A percentile compares a stretch with the other conserved stretches of the same genome.
Evolutionary conservation across 2,113 vertebrate genomes (phyloP).

Genomic region (Otolemur garnettii): DNA sequence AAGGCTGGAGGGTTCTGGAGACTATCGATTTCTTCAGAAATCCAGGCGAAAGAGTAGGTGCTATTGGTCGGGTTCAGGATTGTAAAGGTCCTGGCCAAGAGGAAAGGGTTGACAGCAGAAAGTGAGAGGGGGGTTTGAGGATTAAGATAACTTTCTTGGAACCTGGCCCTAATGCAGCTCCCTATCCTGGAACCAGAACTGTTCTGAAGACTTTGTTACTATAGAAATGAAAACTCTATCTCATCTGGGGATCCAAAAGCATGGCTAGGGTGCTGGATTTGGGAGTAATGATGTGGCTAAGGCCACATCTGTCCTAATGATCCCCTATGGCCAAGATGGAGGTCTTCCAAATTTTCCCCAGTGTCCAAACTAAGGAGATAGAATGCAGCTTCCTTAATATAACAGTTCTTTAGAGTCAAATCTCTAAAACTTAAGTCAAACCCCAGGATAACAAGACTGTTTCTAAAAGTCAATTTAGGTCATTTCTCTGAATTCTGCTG

Average conservation of each 20-base stretch:
- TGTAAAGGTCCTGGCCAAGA: slow-evolving; percentile 89
- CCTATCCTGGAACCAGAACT: not conserved
- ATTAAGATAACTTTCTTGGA: not conserved
- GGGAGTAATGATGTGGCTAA: not conserved
- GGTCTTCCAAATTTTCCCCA: not conserved
- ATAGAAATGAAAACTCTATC: slow-evolving; percentile 6
- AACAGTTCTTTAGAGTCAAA: not conserved
- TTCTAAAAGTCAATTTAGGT: not conserved
- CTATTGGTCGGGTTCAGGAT: slow-evolving; percentile 92
- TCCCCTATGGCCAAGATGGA: slow-evolving; percentile 2
- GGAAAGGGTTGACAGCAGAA: not conserved
- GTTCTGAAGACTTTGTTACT: not conserved
- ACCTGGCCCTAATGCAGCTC: not conserved
- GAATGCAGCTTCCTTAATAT: not conserved
- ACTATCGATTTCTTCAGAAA: slow-evolving; percentile 86
- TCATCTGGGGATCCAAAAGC: not conserved
- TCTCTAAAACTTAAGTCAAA: not conserved
- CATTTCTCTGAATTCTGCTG: not conserved
- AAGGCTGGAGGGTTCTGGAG: slow-evolving; percentile 85
- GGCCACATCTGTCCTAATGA: not conserved
- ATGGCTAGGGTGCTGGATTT: not conserved
- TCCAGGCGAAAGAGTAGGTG: slow-evolving; percentile 92
- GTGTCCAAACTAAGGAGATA: not conserved
- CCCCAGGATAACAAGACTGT: not conserved
- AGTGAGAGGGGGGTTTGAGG: not conserved